phyloP scores from a whole-genome alignment of 1,140 invertebrate genomes.

The Mycetomoellerius zeteki region DNA sequence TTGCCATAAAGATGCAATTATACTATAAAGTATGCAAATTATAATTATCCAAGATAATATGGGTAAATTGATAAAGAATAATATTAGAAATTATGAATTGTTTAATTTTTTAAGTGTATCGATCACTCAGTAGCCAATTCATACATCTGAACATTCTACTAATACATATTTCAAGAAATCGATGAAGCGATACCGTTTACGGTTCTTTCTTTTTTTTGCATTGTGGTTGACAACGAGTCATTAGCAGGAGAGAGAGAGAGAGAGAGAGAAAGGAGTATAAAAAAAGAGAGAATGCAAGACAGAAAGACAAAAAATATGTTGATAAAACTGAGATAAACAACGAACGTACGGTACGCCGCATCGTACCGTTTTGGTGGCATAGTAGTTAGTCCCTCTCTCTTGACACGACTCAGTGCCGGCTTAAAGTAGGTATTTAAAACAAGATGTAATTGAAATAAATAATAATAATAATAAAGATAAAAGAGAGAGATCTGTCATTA shows the following conservation, averaged over 20 bases:
- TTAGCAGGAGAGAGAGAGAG: background rate
- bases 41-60: background rate
- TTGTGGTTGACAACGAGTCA: conserved; percentile 34
- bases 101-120: background rate
- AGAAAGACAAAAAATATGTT: conserved; percentile 59
- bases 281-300: conserved; percentile 15
- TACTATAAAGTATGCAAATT: background rate
- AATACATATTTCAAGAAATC: background rate
- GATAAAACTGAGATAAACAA: conserved; percentile 73
- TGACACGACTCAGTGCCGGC: conserved; percentile 66
- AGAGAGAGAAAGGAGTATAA: background rate
- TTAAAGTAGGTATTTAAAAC: conserved; percentile 31
- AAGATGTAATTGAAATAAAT: background rate
- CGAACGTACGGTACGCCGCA: conserved; percentile 73
- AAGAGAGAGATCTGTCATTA: too few relatives aligned
- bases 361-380: conserved; percentile 69
- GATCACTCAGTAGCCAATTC: background rate
- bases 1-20: background rate
- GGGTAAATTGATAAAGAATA: background rate
- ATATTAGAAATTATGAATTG: background rate
- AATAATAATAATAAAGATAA: too few relatives aligned
- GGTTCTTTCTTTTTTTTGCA: background rate
- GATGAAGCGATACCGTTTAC: background rate
- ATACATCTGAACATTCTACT: background rate
- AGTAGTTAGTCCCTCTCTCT: conserved; percentile 74